phyloP scores from a whole-genome alignment of 2,888 invertebrate genomes.

The Aphidius colemani region DNA sequence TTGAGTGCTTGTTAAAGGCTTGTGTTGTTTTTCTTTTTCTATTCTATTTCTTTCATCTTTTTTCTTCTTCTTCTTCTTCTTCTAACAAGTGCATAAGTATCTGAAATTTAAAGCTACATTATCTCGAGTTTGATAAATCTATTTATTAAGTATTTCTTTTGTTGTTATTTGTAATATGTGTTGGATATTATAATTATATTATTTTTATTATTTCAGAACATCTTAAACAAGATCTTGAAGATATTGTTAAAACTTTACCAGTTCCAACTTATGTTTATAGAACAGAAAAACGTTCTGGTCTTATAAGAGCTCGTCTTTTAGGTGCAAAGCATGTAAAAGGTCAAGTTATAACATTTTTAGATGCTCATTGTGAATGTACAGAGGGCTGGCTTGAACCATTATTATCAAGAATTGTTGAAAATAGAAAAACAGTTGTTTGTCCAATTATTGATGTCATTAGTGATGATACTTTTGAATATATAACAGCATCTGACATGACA shows the following conservation, averaged over 20 bases:
- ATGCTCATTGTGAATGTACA: conserved; percentile 98
- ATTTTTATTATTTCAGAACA: conserved; percentile 69
- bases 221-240: conserved; percentile 84
- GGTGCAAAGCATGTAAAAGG: conserved; percentile 93
- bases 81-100: too few relatives aligned
- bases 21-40: conserved; percentile 4
- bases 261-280: conserved; percentile 87
- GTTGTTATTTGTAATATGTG: too few relatives aligned
- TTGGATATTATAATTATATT: neutral
- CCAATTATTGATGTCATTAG: conserved; percentile 99
- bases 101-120: too few relatives aligned
- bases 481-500: conserved; percentile 98
- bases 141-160: too few relatives aligned
- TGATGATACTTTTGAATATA: conserved; percentile 98
- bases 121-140: too few relatives aligned
- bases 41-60: neutral
- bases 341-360: conserved; percentile 93
- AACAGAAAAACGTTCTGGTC: conserved; percentile 90
- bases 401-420: conserved; percentile 86
- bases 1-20: conserved; percentile 23
- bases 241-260: conserved; percentile 84
- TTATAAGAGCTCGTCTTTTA: conserved; percentile 91
- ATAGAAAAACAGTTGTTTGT: conserved; percentile 92
- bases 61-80: neutral
- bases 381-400: conserved; percentile 99